These are phyloP conservation scores for Micropoecilia bifurca DNA, from an alignment of 2,797 vertebrate genomes.

Conservation along the genomic window DNA sequence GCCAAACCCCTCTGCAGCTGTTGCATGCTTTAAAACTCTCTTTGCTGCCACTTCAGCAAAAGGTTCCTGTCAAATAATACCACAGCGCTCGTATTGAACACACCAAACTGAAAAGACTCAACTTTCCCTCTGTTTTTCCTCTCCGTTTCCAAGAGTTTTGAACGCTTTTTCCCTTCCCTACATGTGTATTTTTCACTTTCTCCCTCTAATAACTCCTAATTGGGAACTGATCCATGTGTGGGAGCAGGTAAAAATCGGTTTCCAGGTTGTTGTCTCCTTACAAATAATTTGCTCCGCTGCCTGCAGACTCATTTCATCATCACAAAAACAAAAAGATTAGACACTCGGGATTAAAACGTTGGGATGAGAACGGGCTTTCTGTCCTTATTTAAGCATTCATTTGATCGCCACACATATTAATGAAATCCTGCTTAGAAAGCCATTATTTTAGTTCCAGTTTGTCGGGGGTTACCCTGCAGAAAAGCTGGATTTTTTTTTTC, in stretches of 20 bases:
- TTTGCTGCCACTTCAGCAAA: conserved; percentile 59
- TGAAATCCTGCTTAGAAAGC: conserved; percentile 56
- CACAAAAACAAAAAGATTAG: conserved; percentile 73
- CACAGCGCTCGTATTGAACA: conserved; percentile 43
- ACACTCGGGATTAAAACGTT: conserved; percentile 67
- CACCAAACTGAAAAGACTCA: conserved; percentile 21
- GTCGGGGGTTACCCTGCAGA: conserved; percentile 47
- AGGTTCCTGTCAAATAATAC: conserved; percentile 39
- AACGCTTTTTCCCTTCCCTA: neutral
- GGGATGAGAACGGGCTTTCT: conserved; percentile 48
- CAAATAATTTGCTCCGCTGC: conserved; percentile 62
- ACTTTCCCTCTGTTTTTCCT: neutral
- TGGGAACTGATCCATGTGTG: conserved; percentile 66
- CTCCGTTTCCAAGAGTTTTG: conserved; percentile 13
- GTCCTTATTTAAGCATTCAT: conserved; percentile 55
- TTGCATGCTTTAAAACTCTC: conserved; percentile 82
- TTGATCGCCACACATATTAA: conserved; percentile 55
- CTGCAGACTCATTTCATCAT: conserved; percentile 77
- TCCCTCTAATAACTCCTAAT: conserved; percentile 66
- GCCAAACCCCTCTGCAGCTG: conserved; percentile 89
- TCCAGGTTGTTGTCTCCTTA: conserved; percentile 75
- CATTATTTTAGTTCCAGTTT: conserved; percentile 66
- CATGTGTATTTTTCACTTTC: conserved; percentile 45
- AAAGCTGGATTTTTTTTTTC: conserved; percentile 38
- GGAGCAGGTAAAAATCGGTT: conserved; percentile 67